A percentile compares a stretch with the other conserved stretches of the same genome.
These are phyloP conservation scores for Argyresthia albistria DNA, from an alignment of 2,888 invertebrate species.

Conservation along the genomic window DNA sequence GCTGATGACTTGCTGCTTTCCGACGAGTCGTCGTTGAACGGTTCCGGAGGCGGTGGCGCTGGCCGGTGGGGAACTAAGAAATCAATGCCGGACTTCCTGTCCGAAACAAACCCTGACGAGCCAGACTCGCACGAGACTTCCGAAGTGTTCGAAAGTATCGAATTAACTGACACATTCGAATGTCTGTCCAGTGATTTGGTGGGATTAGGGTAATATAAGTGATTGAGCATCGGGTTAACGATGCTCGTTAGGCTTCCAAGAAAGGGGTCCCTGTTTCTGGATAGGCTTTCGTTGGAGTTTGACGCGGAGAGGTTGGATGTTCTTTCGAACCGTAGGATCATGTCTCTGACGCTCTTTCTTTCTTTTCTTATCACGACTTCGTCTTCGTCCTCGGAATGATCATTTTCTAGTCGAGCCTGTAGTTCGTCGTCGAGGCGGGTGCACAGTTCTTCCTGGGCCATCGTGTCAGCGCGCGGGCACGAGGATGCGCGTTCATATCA, in stretches of 20 bases:
- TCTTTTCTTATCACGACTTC: conserved; percentile 46
- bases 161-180: conserved; percentile 65
- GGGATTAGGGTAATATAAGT: conserved; percentile 51
- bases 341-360: conserved; percentile 51
- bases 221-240: conserved; percentile 48
- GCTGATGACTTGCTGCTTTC: conserved; percentile 36
- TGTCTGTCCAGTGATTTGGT: conserved; percentile 51
- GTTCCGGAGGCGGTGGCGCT: conserved; percentile 59
- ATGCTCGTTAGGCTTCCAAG: conserved; percentile 54
- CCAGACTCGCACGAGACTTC: conserved; percentile 60
- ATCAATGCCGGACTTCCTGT: conserved; percentile 45
- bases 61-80: conserved; percentile 47
- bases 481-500: conserved; percentile 50
- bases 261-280: conserved; percentile 37
- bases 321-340: conserved; percentile 59
- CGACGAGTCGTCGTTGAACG: conserved; percentile 42
- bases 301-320: conserved; percentile 25
- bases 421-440: conserved; percentile 41
- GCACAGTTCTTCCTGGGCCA: conserved; percentile 56
- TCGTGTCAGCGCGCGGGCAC: conserved; percentile 33
- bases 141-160: conserved; percentile 58
- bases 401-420: conserved; percentile 26
- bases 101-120: conserved; percentile 63
- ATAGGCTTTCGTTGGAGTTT: conserved; percentile 48
- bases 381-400: conserved; percentile 41